Conservation (phyloP, 2,113 vertebrate genomes). For the Meleagris gallopavo region DNA sequence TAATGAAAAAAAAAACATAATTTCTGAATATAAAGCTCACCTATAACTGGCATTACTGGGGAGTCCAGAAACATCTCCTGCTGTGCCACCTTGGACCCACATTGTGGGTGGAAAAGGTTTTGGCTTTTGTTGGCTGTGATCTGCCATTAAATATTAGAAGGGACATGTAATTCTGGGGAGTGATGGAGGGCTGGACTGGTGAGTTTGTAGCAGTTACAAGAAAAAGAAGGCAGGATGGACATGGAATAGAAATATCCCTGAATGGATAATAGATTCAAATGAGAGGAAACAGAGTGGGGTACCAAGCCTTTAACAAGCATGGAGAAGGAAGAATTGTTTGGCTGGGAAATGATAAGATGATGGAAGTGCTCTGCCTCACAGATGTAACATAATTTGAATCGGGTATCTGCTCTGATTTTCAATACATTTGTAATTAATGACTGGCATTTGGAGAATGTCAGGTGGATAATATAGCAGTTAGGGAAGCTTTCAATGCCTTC, state of each 20-base stretch:
- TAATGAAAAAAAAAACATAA: slow-evolving; percentile 19
- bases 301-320: neutral
- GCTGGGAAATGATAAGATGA: slow-evolving; percentile 25
- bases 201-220: neutral
- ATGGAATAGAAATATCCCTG: neutral
- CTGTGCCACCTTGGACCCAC: neutral
- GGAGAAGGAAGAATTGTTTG: slow-evolving; percentile 5
- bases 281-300: neutral
- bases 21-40: slow-evolving; percentile 24
- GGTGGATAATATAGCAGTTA: slow-evolving; percentile 44
- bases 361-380: slow-evolving; percentile 14
- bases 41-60: neutral
- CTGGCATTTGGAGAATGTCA: slow-evolving; percentile 36
- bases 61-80: neutral
- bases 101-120: neutral
- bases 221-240: neutral
- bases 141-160: neutral
- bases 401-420: slow-evolving; percentile 24
- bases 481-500: slow-evolving; percentile 51
- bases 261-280: neutral
- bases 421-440: slow-evolving; percentile 55
- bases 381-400: neutral
- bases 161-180: neutral
- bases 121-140: neutral
- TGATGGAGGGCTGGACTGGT: neutral